phyloP scores from a whole-genome alignment of 2,797 vertebrate species.

The Pangasius mekongensis region DNA sequence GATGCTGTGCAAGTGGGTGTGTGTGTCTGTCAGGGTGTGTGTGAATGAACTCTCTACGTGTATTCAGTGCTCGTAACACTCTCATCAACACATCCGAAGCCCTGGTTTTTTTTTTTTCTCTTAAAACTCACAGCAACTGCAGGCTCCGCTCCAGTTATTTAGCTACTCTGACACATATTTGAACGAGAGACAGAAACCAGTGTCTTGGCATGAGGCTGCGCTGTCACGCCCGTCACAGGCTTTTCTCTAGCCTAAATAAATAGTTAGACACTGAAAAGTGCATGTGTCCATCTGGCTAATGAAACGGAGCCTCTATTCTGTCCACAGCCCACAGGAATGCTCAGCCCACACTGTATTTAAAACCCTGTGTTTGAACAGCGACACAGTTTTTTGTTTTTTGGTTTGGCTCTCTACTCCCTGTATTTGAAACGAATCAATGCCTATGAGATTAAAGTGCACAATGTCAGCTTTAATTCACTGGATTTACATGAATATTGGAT shows the following conservation, averaged over 20 bases:
- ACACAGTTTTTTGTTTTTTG: neutral
- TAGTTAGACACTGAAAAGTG: conserved; percentile 36
- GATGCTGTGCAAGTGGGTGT: conserved; percentile 6
- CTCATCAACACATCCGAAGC: conserved; percentile 30
- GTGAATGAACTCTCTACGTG: conserved; percentile 39
- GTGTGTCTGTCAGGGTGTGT: conserved; percentile 40
- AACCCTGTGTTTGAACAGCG: conserved; percentile 7
- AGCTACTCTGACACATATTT: conserved; percentile 46
- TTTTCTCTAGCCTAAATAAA: conserved; percentile 43
- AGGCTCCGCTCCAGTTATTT: conserved; percentile 41
- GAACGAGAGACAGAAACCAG: conserved; percentile 45
- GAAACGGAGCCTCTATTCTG: conserved; percentile 35
- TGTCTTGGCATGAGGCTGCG: conserved; percentile 38
- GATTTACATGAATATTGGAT: conserved; percentile 1
- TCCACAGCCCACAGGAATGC: conserved; percentile 45
- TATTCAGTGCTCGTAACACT: conserved; percentile 46
- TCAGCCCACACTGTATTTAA: conserved; percentile 22
- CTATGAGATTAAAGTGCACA: conserved; percentile 15
- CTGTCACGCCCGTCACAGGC: conserved; percentile 36
- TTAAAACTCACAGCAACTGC: conserved; percentile 36
- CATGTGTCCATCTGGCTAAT: conserved; percentile 31
- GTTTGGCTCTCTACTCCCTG: neutral
- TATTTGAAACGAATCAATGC: conserved; percentile 20
- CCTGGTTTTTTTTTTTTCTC: conserved; percentile 3
- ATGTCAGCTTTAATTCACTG: conserved; percentile 11